phyloP scores from a whole-genome alignment of 2,888 invertebrate species.

The Clostera curtula region DNA sequence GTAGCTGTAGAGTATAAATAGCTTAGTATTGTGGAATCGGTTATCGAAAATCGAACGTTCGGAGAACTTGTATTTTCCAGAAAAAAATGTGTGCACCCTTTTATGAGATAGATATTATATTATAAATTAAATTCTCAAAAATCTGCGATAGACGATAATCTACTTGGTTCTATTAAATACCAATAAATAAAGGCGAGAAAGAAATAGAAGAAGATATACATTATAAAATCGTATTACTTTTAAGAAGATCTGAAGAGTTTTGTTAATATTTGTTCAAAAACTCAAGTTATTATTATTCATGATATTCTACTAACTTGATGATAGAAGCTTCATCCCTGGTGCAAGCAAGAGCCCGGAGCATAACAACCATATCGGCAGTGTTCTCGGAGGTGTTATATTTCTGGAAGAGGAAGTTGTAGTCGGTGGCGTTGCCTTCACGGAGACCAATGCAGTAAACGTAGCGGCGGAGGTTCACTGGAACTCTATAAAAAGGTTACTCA shows the following conservation, averaged over 20 bases:
- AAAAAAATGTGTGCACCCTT: too few species aligned
- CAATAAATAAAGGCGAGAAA: too few species aligned
- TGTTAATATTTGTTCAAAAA: not conserved
- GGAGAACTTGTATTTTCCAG: too few species aligned
- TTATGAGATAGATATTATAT: too few species aligned
- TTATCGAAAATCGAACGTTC: too few species aligned
- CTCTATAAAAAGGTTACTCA: constrained; percentile 33
- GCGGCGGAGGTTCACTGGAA: constrained; percentile 75
- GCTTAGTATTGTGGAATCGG: too few species aligned
- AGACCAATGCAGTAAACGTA: constrained; percentile 80
- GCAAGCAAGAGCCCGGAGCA: constrained; percentile 68
- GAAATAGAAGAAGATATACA: too few species aligned
- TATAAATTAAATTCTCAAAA: too few species aligned
- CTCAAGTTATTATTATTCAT: not conserved
- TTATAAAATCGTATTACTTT: too few species aligned
- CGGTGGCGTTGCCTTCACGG: constrained; percentile 68
- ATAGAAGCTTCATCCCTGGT: constrained; percentile 38
- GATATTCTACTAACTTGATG: constrained; percentile 34
- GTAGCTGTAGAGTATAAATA: constrained; percentile 70
- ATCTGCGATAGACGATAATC: too few species aligned
- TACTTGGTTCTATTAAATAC: too few species aligned
- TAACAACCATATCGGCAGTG: constrained; percentile 73
- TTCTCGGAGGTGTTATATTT: constrained; percentile 76
- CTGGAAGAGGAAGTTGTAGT: constrained; percentile 77
- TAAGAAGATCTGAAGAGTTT: too few species aligned